A percentile compares a stretch with the other conserved stretches of the same genome.
Evolutionary conservation across 2,888 invertebrate species (phyloP).

Genomic region (Phyllotreta cruciferae): DNA sequence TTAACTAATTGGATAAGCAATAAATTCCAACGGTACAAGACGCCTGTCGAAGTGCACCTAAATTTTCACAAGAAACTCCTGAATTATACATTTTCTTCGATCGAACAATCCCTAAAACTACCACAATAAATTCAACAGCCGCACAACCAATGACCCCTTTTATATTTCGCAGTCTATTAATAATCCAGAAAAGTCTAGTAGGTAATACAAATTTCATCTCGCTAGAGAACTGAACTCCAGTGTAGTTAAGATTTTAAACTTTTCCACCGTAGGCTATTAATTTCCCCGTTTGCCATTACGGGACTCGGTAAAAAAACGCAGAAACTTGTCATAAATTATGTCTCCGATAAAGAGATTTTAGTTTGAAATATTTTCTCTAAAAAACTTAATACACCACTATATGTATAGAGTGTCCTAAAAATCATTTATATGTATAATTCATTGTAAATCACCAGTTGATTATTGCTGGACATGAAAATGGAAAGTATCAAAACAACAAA

Average conservation of each 20-base stretch:
- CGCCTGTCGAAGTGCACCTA: not conserved
- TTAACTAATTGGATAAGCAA: conserved; percentile 12
- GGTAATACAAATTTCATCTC: conserved; percentile 15
- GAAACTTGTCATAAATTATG: conserved; percentile 4
- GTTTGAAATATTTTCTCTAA: not conserved
- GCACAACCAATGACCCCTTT: conserved; percentile 14
- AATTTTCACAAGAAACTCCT: not conserved
- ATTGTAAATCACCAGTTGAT: no score
- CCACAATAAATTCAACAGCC: conserved; percentile 17
- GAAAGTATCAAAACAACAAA: no score
- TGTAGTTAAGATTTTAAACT: conserved; percentile 14
- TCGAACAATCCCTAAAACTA: conserved; percentile 9
- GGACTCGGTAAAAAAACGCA: not conserved
- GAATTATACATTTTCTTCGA: conserved; percentile 8
- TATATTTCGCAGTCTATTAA: conserved; percentile 23
- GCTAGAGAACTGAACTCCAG: not conserved
- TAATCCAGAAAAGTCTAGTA: conserved; percentile 18
- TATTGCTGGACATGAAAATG: no score
- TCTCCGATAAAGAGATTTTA: conserved; percentile 4
- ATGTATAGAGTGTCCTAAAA: not conserved
- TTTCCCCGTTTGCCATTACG: not conserved
- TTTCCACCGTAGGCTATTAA: conserved; percentile 15
- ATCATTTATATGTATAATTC: no score
- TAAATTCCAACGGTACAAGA: not conserved
- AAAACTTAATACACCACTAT: not conserved